Conservation (phyloP, 1,140 invertebrate species). For the Apis laboriosa region DNA sequence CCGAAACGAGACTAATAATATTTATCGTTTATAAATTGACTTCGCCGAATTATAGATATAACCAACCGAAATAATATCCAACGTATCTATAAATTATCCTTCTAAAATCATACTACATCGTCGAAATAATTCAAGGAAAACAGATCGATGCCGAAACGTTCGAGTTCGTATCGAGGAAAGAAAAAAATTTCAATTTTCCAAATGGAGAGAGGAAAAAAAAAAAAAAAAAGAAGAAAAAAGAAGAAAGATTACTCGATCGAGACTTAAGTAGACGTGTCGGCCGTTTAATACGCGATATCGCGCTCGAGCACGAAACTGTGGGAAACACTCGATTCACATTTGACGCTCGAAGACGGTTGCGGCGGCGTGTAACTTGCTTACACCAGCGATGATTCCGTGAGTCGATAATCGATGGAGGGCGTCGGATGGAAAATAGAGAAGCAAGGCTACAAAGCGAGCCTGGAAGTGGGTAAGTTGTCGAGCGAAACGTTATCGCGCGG, state of each 20-base stretch:
- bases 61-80: background rate
- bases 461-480: constrained; percentile 77
- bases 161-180: background rate
- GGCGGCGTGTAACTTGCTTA: constrained; percentile 51
- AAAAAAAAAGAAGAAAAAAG: too few species aligned
- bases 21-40: background rate
- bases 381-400: constrained; percentile 47
- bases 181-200: too few species aligned
- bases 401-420: constrained; percentile 65
- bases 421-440: constrained; percentile 52
- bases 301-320: constrained; percentile 16
- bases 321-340: constrained; percentile 48
- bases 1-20: background rate
- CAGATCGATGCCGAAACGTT: background rate
- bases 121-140: background rate
- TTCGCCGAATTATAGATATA: too few species aligned
- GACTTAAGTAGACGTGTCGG: background rate
- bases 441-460: constrained; percentile 67
- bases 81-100: background rate
- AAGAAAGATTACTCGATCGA: too few species aligned
- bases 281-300: constrained; percentile 37
- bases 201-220: background rate
- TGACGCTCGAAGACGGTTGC: constrained; percentile 46
- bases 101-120: background rate
- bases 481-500: constrained; percentile 78